Percentiles rank a stretch among this genome's conserved stretches.
Evolutionary conservation across 2,113 vertebrate genomes (phyloP).

Genomic region (human): DNA sequence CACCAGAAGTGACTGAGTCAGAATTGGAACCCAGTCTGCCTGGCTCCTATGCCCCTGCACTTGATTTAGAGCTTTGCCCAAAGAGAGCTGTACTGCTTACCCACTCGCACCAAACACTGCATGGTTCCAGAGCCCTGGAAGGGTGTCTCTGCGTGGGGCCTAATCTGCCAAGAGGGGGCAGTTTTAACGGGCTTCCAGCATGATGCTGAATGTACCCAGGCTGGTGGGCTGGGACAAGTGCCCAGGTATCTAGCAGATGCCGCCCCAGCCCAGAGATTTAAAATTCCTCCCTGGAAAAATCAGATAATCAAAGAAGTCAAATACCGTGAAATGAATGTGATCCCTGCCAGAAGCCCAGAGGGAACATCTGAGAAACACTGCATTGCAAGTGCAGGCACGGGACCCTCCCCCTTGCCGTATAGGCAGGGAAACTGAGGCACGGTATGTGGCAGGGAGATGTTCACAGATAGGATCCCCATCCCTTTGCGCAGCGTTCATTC

Average conservation of each 20-base stretch:
- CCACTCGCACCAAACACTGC: rapidly evolving
- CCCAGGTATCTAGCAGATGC: not conserved
- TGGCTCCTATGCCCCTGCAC: not conserved
- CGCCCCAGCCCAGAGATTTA: constrained; percentile 7
- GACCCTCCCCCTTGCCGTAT: not conserved
- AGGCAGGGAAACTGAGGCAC: constrained; percentile 40
- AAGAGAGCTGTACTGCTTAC: rapidly evolving
- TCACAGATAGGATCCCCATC: not conserved
- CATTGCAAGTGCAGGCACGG: rapidly evolving
- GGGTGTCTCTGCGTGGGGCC: not conserved
- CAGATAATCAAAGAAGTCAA: constrained; percentile 68
- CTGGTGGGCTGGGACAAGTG: not conserved
- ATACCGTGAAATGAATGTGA: constrained; percentile 63
- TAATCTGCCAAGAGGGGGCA: not conserved
- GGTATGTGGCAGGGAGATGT: not conserved
- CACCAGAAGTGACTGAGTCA: not conserved
- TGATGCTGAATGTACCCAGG: not conserved
- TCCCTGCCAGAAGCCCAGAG: constrained; percentile 29
- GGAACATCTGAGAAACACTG: not conserved
- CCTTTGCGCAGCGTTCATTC: not conserved
- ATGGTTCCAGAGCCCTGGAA: not conserved
- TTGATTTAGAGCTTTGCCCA: not conserved
- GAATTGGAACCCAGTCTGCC: not conserved
- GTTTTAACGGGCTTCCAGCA: not conserved
- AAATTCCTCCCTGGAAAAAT: constrained; percentile 69